Evolutionary conservation across 2,113 vertebrate species (phyloP).

Genomic region (Misgurnus mizolepis): DNA sequence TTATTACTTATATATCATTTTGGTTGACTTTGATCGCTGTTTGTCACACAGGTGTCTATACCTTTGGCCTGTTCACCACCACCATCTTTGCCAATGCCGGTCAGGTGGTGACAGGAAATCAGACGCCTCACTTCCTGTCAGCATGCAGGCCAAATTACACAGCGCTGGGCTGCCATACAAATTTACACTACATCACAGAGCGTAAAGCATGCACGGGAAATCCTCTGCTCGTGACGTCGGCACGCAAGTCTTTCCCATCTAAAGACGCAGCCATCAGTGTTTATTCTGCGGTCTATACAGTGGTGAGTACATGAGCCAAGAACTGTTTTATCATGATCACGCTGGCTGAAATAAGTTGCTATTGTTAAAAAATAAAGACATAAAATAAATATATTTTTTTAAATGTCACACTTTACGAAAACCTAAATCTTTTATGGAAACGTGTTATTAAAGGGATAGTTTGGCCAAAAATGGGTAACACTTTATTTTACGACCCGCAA

Average conservation of each 20-base stretch:
- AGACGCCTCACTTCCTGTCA: constrained; percentile 88
- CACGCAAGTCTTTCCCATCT: constrained; percentile 89
- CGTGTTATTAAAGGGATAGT: no score
- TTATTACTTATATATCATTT: neutral
- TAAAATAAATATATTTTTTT: no score
- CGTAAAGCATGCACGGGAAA: constrained; percentile 84
- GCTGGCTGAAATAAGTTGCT: no score
- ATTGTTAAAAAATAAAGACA: no score
- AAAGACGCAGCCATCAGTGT: constrained; percentile 89
- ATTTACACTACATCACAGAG: constrained; percentile 82
- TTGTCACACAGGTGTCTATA: constrained; percentile 82
- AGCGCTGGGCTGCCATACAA: constrained; percentile 83
- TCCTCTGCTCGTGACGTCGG: constrained; percentile 81
- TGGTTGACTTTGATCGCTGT: constrained; percentile 48
- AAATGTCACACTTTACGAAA: no score
- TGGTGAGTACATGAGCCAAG: constrained; percentile 68
- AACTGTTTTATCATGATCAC: no score
- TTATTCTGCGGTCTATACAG: constrained; percentile 87
- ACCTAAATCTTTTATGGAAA: no score
- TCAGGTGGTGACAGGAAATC: constrained; percentile 92
- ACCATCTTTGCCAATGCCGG: constrained; percentile 91
- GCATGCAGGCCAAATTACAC: constrained; percentile 93
- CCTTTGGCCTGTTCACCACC: constrained; percentile 90
- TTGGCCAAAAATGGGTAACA: no score
- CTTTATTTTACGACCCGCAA: no score